Conservation (phyloP, 2,888 invertebrate genomes). For the Cyclophora albipunctata region DNA sequence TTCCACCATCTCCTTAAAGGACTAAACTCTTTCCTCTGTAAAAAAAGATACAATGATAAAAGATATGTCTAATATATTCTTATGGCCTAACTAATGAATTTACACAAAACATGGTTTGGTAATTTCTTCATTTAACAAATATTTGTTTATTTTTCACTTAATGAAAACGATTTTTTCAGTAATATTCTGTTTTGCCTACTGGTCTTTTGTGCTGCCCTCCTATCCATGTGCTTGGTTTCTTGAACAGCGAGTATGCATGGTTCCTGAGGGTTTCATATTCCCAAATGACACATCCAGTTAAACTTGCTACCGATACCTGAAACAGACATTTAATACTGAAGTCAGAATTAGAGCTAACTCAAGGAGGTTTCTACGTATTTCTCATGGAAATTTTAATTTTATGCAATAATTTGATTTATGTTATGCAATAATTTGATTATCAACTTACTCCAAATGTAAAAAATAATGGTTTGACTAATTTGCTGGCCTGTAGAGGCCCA, state of each 20-base stretch:
- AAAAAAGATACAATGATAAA: slow-evolving; percentile 5
- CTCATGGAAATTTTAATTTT: too few relatives aligned
- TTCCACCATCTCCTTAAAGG: slow-evolving; percentile 81
- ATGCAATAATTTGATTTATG: not conserved
- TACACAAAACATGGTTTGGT: not conserved
- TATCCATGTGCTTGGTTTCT: slow-evolving; percentile 69
- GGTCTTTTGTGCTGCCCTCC: slow-evolving; percentile 54
- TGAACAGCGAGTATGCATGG: slow-evolving; percentile 73
- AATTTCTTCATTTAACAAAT: too few relatives aligned
- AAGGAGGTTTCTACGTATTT: too few relatives aligned
- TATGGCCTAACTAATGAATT: not conserved
- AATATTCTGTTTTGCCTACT: too few relatives aligned
- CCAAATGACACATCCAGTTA: slow-evolving; percentile 87
- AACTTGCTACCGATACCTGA: slow-evolving; percentile 81
- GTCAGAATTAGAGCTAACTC: too few relatives aligned
- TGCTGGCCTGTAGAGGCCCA: slow-evolving; percentile 54
- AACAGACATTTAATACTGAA: slow-evolving; percentile 3
- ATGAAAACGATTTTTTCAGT: too few relatives aligned
- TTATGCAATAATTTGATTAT: not conserved
- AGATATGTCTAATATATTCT: not conserved
- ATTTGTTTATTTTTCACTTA: too few relatives aligned
- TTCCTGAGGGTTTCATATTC: slow-evolving; percentile 84
- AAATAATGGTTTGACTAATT: slow-evolving; percentile 76
- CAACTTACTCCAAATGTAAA: slow-evolving; percentile 79
- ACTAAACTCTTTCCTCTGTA: slow-evolving; percentile 55